Evolutionary conservation across 1,140 invertebrate species (phyloP).

Genomic region (Leptopilina clavipes): DNA sequence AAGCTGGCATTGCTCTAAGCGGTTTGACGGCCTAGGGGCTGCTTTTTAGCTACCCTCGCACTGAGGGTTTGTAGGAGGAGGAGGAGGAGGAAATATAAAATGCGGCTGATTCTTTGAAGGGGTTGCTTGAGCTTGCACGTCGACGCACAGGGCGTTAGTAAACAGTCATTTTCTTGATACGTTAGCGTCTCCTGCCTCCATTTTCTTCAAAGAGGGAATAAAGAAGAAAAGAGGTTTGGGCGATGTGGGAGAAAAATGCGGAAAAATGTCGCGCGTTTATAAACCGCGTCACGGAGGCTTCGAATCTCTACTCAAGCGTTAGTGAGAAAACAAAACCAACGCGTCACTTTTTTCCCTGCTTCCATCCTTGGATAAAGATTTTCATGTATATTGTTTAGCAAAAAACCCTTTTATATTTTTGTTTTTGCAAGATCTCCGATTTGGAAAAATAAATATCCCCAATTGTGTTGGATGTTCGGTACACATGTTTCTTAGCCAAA

Average conservation of each 20-base stretch:
- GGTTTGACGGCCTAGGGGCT: constrained; percentile 38
- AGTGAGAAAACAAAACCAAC: not conserved
- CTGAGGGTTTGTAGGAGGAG: constrained; percentile 45
- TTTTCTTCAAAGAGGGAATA: constrained; percentile 40
- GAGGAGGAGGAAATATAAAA: constrained; percentile 41
- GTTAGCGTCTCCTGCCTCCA: constrained; percentile 50
- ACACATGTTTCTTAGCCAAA: not conserved
- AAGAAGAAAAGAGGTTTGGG: constrained; percentile 34
- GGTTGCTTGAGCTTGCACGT: constrained; percentile 45
- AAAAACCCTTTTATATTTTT: too few relatives aligned
- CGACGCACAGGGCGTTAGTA: constrained; percentile 53
- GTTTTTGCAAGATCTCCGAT: too few relatives aligned
- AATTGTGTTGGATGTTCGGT: too few relatives aligned
- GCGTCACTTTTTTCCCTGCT: not conserved
- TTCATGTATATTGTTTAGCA: too few relatives aligned
- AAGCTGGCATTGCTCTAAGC: constrained; percentile 47
- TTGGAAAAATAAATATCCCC: too few relatives aligned
- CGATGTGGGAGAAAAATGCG: constrained; percentile 22
- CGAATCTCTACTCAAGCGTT: constrained; percentile 11
- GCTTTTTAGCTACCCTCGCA: constrained; percentile 49
- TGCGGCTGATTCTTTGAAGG: constrained; percentile 42
- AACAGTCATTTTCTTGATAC: constrained; percentile 63
- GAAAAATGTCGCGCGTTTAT: constrained; percentile 28
- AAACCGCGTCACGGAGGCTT: constrained; percentile 32
- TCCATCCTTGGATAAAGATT: too few relatives aligned